Percentiles rank a stretch among this genome's conserved stretches.
Conservation (phyloP, 2,888 invertebrate genomes). For the Boloria euphrosyne region DNA sequence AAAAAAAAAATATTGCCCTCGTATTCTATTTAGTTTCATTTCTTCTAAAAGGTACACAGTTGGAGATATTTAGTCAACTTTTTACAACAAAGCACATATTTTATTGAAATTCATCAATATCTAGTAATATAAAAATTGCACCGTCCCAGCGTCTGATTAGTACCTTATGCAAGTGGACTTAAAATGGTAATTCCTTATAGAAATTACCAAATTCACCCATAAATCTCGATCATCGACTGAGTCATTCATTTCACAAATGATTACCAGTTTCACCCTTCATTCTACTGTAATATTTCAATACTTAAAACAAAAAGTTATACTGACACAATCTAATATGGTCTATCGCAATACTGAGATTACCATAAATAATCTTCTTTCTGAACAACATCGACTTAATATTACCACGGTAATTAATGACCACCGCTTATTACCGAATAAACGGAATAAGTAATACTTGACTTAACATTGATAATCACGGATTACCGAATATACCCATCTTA, state of each 20-base stretch:
- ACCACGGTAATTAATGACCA: constrained; percentile 10
- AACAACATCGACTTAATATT: neutral
- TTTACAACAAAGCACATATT: too few relatives aligned
- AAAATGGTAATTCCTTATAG: neutral
- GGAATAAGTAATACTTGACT: neutral
- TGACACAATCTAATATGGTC: constrained; percentile 1
- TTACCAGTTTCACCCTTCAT: constrained; percentile 6
- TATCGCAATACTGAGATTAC: constrained; percentile 25
- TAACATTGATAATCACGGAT: constrained; percentile 13
- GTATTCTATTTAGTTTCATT: too few relatives aligned
- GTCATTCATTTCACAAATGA: neutral
- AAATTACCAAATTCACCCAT: constrained; percentile 6
- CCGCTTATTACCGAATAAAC: neutral
- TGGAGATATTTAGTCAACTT: too few relatives aligned
- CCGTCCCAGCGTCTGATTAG: too few relatives aligned
- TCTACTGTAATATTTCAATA: constrained; percentile 1
- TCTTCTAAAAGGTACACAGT: too few relatives aligned
- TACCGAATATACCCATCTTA: neutral
- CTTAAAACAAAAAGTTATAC: constrained; percentile 14
- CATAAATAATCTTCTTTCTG: neutral
- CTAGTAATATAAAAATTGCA: too few relatives aligned
- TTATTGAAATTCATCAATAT: too few relatives aligned
- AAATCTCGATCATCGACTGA: neutral
- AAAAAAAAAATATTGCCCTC: too few relatives aligned
- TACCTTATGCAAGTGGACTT: too few relatives aligned